Evolutionary conservation across 1,140 invertebrate species (phyloP), one percentile per base, ranked within the genome.

Genomic region (Philotrypesis tridentata): DNA sequence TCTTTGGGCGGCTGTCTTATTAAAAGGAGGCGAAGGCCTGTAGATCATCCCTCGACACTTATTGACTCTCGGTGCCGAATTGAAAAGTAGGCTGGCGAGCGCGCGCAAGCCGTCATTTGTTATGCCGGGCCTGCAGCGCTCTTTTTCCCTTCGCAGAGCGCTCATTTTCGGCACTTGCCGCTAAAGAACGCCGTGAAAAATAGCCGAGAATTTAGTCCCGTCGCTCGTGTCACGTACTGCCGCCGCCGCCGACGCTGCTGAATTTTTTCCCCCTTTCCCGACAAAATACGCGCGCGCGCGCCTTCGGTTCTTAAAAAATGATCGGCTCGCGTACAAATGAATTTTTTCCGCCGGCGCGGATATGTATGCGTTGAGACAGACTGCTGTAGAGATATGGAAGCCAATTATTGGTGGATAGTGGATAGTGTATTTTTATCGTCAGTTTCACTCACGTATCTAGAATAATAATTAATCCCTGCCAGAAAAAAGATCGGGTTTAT

Each of bases 21-120:
- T 90, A 90, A 79, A 79, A 70, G 27, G 8, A 12, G 40, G 11
- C 87, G 60, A 61, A 75, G 63, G 75, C 73, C 85, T 84, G 87
- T 90, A 90, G 81, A 89, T 90, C 89, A 90, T 90, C 85, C 88
- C 83, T 86, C 88, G 89, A 90, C 89, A 89, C 89, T 90, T 89
- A 90, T 90, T 90, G 89, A 90, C 89, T 89, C 86, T 86, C 86
- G 85, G 83, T 80, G 83, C 79, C 86, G 84, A 89, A 90, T 89
- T 89, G 89, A 89, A 90, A 90, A 90, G 89, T 90, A 89, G 88
- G 86, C 83, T 84, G 84, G 85, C 29, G 61, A 43, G 60, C 80
- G 83, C 86, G 74, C 82, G 79, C 55, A 65, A 86, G n/a, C n/a
- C 72, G 84, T 86, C 87, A 89, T 89, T 89, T 89, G 87, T 89